phyloP scores from a whole-genome alignment of 2,888 invertebrate genomes.

The Hesperia comma region DNA sequence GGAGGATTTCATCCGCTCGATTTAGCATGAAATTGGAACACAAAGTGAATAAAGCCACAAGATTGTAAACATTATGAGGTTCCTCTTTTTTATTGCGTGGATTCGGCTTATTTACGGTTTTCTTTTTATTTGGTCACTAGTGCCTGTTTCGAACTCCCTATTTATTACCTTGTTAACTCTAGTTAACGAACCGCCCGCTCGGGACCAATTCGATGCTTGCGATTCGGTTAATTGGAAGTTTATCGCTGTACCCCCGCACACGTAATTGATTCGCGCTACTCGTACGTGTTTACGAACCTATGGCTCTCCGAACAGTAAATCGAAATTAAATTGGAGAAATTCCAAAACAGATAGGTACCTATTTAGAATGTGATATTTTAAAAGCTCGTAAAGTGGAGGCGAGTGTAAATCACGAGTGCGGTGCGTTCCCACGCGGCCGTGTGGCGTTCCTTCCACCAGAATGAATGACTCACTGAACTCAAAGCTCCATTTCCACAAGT shows the following conservation, averaged over 20 bases:
- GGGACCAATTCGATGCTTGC: slow-evolving; percentile 62
- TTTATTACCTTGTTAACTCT: slow-evolving; percentile 83
- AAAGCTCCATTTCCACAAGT: slow-evolving; percentile 82
- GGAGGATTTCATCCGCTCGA: slow-evolving; percentile 81
- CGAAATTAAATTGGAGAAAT: slow-evolving; percentile 56
- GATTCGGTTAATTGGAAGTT: slow-evolving; percentile 75
- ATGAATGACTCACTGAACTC: slow-evolving; percentile 83
- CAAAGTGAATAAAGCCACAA: slow-evolving; percentile 84
- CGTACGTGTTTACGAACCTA: slow-evolving; percentile 57
- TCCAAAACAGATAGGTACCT: slow-evolving; percentile 48
- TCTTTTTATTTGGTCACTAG: slow-evolving; percentile 76
- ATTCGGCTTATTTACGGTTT: slow-evolving; percentile 79
- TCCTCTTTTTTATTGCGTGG: slow-evolving; percentile 78
- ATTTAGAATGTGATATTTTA: slow-evolving; percentile 57
- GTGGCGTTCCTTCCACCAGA: slow-evolving; percentile 66
- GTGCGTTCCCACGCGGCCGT: slow-evolving; percentile 75
- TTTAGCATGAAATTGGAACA: slow-evolving; percentile 84
- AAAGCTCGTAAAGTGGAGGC: slow-evolving; percentile 57
- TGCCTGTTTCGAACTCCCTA: slow-evolving; percentile 68
- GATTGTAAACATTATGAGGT: slow-evolving; percentile 83
- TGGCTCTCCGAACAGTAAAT: slow-evolving; percentile 51
- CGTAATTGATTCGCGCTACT: slow-evolving; percentile 70
- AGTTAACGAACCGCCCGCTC: slow-evolving; percentile 77
- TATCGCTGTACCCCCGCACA: slow-evolving; percentile 67
- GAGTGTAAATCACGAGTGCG: slow-evolving; percentile 67